Evolutionary conservation across 2,113 vertebrate genomes (phyloP).

Genomic region (Ardeotis arabs): DNA sequence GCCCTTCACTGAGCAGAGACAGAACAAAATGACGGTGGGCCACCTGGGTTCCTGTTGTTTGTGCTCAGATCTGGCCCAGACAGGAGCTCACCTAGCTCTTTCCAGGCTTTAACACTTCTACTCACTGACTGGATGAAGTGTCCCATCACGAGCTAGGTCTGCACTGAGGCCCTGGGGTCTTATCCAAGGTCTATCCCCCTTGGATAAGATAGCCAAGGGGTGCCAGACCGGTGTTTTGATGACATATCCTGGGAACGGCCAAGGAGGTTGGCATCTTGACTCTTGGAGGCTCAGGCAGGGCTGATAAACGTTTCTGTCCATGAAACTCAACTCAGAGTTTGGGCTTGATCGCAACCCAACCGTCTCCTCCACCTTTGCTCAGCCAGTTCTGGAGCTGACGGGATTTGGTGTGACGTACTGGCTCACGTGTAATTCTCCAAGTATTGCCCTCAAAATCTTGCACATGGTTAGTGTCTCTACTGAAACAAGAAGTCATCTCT

Average conservation of each 20-base stretch:
- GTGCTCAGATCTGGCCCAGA: neutral
- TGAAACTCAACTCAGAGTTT: neutral
- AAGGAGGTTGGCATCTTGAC: neutral
- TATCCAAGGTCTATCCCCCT: neutral
- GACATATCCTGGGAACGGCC: neutral
- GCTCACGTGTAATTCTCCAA: neutral
- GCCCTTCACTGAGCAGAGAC: neutral
- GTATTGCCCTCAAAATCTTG: neutral
- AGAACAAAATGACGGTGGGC: neutral
- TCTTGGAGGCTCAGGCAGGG: neutral
- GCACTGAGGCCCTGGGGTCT: neutral
- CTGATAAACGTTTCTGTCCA: neutral
- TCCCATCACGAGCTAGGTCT: neutral
- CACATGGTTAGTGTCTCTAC: neutral
- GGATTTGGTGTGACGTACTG: fast-evolving
- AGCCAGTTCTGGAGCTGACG: neutral
- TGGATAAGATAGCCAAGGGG: neutral
- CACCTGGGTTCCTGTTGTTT: neutral
- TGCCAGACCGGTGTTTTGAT: neutral
- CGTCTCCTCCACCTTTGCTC: neutral
- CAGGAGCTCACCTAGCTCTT: neutral
- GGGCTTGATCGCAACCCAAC: neutral
- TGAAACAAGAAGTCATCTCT: neutral
- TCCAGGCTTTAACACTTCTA: neutral
- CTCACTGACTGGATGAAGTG: neutral